Conservation (phyloP, 2,113 vertebrate genomes). For the Pithys albifrons region DNA sequence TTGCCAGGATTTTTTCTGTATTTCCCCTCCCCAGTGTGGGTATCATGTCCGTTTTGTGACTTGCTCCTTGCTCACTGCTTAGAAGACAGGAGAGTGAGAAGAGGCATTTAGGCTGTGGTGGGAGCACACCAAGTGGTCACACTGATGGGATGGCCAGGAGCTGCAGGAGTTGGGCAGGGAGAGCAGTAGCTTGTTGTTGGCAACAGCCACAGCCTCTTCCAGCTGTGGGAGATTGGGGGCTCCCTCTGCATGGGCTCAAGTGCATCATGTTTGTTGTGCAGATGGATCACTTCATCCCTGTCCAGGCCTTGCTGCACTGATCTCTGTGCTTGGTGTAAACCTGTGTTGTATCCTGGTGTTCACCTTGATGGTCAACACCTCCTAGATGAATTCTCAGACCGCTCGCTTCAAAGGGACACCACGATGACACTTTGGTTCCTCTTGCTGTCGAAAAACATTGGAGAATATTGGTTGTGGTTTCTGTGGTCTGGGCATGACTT, state of each 20-base stretch:
- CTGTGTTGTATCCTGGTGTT: neutral
- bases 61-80: neutral
- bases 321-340: neutral
- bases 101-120: neutral
- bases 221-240: rapidly evolving
- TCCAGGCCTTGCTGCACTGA: neutral
- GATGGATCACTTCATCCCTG: neutral
- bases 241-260: rapidly evolving
- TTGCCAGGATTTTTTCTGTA: neutral
- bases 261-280: rapidly evolving
- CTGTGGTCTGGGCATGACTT: neutral
- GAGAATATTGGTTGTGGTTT: neutral
- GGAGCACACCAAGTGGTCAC: rapidly evolving
- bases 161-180: neutral
- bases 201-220: neutral
- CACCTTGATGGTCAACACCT: too few species aligned
- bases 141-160: neutral
- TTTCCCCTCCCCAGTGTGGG: rapidly evolving
- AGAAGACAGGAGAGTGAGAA: neutral
- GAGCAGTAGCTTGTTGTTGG: rapidly evolving
- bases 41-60: neutral
- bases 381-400: neutral
- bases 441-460: neutral
- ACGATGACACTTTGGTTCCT: neutral
- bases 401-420: neutral